Conservation (phyloP, 2,113 vertebrate species). For the Murina feae region DNA sequence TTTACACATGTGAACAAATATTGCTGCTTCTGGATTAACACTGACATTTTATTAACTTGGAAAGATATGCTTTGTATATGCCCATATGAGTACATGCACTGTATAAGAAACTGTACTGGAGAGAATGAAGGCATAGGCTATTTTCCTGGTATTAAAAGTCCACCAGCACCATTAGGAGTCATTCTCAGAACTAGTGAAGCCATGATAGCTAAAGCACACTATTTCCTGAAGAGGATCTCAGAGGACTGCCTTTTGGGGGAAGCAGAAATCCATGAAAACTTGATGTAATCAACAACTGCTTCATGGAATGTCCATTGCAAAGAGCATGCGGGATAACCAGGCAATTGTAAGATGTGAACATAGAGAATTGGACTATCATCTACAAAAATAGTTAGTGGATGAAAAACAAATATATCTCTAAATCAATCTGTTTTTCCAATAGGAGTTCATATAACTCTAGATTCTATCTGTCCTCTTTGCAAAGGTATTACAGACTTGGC, state of each 20-base stretch:
- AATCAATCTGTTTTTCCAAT: background rate
- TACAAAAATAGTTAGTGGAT: background rate
- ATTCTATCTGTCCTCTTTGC: background rate
- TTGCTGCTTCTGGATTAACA: background rate
- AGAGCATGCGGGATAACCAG: background rate
- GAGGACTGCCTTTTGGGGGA: background rate
- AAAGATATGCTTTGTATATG: background rate
- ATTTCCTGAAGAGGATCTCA: background rate
- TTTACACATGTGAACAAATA: background rate
- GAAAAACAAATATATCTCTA: background rate
- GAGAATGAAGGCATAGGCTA: background rate
- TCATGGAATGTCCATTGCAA: background rate
- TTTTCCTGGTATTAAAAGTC: background rate
- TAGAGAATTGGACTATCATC: background rate
- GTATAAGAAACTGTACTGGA: background rate
- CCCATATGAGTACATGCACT: background rate
- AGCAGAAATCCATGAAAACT: background rate
- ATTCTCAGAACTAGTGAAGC: background rate
- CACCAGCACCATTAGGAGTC: background rate
- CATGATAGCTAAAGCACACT: background rate
- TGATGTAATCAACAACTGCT: background rate
- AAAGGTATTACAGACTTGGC: background rate
- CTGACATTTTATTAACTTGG: background rate
- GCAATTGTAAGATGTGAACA: background rate
- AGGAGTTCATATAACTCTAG: background rate